phyloP scores from a whole-genome alignment of 2,797 vertebrate species.

The Fistularia commersonii region DNA sequence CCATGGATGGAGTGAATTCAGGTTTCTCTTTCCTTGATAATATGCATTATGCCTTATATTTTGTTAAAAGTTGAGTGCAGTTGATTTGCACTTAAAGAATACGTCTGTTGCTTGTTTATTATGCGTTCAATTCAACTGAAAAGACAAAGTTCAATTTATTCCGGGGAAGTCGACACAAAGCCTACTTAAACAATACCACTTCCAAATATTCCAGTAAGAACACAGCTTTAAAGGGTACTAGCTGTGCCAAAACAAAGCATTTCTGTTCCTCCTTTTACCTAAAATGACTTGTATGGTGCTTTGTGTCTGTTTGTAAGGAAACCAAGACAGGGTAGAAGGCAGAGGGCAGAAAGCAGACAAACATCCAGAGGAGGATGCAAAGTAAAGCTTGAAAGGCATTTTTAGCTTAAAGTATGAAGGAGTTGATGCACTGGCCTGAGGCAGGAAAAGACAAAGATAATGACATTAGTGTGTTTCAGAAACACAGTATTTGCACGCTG shows the following conservation, averaged over 20 bases:
- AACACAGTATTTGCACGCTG: conserved; percentile 37
- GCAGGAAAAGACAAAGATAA: conserved; percentile 20
- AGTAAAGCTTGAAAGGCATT: conserved; percentile 39
- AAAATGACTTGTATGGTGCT: no score
- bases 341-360: no score
- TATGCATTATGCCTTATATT: no score
- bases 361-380: conserved; percentile 13
- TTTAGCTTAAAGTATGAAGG: conserved; percentile 37
- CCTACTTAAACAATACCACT: conserved; percentile 2
- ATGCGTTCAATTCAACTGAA: background rate
- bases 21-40: no score
- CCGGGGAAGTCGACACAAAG: background rate
- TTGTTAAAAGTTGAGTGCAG: no score
- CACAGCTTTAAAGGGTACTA: background rate
- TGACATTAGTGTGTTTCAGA: conserved; percentile 32
- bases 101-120: no score
- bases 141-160: conserved; percentile 15
- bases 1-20: no score
- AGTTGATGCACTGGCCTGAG: conserved; percentile 28
- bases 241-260: background rate
- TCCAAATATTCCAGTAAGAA: background rate
- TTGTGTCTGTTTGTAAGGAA: no score
- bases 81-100: no score
- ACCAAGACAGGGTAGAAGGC: no score
- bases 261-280: no score